Conservation (phyloP, 2,113 vertebrate species). For the Donacobius atricapilla region DNA sequence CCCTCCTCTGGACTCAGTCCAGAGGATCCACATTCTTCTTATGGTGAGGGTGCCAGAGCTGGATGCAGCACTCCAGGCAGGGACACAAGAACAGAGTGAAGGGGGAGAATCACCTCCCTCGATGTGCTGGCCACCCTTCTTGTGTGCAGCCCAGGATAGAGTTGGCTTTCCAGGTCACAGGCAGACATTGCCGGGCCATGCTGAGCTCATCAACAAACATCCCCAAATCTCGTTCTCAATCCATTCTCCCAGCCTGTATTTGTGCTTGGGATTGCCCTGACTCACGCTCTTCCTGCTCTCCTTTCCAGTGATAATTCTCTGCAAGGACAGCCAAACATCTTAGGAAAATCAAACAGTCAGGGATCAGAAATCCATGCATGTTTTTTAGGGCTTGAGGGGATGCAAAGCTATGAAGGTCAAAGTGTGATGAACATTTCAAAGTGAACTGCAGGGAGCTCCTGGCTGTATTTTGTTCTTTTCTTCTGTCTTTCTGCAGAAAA, state of each 20-base stretch:
- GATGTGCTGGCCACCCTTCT: neutral
- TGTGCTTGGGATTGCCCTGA: neutral
- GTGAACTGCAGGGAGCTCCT: neutral
- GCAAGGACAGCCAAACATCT: conserved; percentile 11
- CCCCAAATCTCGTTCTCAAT: neutral
- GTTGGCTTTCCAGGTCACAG: neutral
- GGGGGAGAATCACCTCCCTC: neutral
- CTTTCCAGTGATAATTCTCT: neutral
- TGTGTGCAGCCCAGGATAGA: neutral
- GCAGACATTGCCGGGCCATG: fast-evolving
- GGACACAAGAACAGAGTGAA: neutral
- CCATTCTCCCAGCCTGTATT: neutral
- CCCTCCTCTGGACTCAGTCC: neutral
- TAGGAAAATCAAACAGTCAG: neutral
- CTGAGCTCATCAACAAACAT: neutral
- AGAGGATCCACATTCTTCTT: neutral
- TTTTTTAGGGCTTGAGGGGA: neutral
- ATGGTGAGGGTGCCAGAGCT: neutral
- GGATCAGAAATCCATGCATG: neutral
- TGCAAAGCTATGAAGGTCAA: conserved; percentile 13
- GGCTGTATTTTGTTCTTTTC: neutral
- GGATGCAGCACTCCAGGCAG: neutral
- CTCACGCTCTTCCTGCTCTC: neutral
- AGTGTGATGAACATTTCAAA: neutral
- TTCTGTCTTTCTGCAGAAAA: neutral